Evolutionary conservation across 2,888 invertebrate genomes (phyloP), one percentile per base, ranked within the genome.

Genomic region (Phalera bucephala): DNA sequence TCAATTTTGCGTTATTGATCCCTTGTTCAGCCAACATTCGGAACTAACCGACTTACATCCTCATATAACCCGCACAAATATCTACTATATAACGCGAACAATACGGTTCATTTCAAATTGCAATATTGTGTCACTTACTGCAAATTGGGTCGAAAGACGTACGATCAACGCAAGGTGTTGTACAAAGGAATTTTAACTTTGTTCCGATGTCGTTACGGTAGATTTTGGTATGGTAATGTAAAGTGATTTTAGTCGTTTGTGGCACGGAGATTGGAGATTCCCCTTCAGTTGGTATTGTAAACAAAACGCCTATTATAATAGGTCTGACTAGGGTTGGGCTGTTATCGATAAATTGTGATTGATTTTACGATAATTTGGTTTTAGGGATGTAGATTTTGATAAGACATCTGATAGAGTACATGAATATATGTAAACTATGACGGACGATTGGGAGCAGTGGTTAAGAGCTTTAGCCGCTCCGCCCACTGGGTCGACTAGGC

Each of bases 301-400:
- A 87, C 86, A 86, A 85, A 86, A 86, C 85, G 85, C 83, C 85
- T 82, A 81, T 84, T 84, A 84, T 82, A 85, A 85, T 84, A 79
- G 74, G 72, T 72, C 69, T 69, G 65, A 64, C 28, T 77, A 80
- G 83, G 60, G 82, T 48, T 71, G 78, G 40, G 52, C 34, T 11
- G 17, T 36, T 54, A 51, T 68, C 65, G 68, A 70, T 66, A 52
- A 36, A 55, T 36, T 46, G 36, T 40, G 39, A 59, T 52, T 14
- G 40, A 29, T 29, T 29, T 29, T 10, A 37, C 30, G 55, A 54
- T 58, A 54, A 36, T 36, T n/a, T n/a, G n/a, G 48, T 12, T 34
- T 13, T 20, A 31, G n/a, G 11, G 12, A 29, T 33, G n/a, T 25
- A 2, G 28, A 19, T 11, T 19, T n/a, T n/a, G n/a, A n/a, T n/a